phyloP scores from a whole-genome alignment of 2,797 vertebrate genomes.

The Spea hammondii region DNA sequence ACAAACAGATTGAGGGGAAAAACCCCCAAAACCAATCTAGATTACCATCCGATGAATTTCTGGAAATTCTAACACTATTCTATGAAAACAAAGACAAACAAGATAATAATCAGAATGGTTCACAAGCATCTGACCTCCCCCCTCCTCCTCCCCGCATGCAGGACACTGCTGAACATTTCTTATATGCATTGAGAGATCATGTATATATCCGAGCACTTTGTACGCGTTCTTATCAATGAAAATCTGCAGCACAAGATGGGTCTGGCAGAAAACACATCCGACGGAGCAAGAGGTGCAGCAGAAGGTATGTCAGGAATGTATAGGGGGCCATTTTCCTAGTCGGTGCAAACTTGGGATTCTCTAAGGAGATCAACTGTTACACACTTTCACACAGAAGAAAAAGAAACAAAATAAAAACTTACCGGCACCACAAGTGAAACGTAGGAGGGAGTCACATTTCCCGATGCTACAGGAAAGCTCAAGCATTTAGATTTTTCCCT shows the following conservation, averaged over 20 bases:
- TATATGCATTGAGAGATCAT: constrained; percentile 5
- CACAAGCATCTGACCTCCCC: background rate
- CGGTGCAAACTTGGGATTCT: constrained; percentile 67
- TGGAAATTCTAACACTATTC: too few relatives aligned
- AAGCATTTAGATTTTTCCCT: constrained; percentile 46
- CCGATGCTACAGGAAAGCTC: constrained; percentile 2
- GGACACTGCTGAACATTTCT: background rate
- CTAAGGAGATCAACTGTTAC: constrained; percentile 57
- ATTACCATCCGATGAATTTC: too few relatives aligned
- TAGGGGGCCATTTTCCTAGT: constrained; percentile 70
- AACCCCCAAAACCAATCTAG: too few relatives aligned
- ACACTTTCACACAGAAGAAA: constrained; percentile 58
- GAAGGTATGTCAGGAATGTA: constrained; percentile 69
- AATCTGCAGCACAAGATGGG: constrained; percentile 44
- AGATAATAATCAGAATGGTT: too few relatives aligned
- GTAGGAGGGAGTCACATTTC: constrained; percentile 29
- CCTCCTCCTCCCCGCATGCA: background rate
- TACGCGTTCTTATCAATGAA: constrained; percentile 51
- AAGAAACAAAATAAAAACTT: constrained; percentile 64
- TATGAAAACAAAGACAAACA: too few relatives aligned
- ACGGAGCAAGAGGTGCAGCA: constrained; percentile 64
- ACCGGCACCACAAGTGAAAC: constrained; percentile 56
- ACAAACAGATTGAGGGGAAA: too few relatives aligned
- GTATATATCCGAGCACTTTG: constrained; percentile 50
- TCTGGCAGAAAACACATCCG: constrained; percentile 59